Evolutionary conservation across 1,140 invertebrate species (phyloP).

Genomic region (Dendroctonus valens): DNA sequence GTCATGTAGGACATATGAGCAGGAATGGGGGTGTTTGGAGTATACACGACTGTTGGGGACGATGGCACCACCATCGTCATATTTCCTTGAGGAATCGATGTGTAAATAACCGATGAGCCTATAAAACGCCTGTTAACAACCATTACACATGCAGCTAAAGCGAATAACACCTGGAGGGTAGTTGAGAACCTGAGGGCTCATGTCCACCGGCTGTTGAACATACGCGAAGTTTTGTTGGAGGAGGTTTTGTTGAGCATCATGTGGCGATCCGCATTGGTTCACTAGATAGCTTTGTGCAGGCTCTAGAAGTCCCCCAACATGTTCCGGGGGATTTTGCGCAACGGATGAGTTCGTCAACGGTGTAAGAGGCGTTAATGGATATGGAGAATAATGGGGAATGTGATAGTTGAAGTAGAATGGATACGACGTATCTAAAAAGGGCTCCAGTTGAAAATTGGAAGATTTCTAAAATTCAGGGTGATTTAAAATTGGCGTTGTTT

Average conservation of each 20-base stretch:
- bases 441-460: neutral
- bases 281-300: neutral
- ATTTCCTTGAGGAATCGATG: conserved; percentile 32
- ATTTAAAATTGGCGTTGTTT: conserved; percentile 6
- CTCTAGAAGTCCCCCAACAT: neutral
- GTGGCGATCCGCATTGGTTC: neutral
- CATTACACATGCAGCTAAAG: neutral
- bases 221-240: neutral
- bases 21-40: conserved; percentile 27
- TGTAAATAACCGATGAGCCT: conserved; percentile 39
- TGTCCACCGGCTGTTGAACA: conserved; percentile 28
- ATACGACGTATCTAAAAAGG: conserved; percentile 13
- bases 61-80: conserved; percentile 36
- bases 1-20: conserved; percentile 6
- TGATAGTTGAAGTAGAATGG: conserved; percentile 38
- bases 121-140: neutral
- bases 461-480: neutral
- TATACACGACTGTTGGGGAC: conserved; percentile 26
- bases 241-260: neutral
- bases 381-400: conserved; percentile 22
- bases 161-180: conserved; percentile 5
- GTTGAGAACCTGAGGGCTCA: conserved; percentile 35
- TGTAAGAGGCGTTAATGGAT: conserved; percentile 21
- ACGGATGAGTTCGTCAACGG: neutral
- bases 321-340: neutral